Percentiles rank a stretch among this genome's conserved stretches.
Evolutionary conservation across 2,797 vertebrate genomes (phyloP).

Genomic region (Cyclura pinguis): DNA sequence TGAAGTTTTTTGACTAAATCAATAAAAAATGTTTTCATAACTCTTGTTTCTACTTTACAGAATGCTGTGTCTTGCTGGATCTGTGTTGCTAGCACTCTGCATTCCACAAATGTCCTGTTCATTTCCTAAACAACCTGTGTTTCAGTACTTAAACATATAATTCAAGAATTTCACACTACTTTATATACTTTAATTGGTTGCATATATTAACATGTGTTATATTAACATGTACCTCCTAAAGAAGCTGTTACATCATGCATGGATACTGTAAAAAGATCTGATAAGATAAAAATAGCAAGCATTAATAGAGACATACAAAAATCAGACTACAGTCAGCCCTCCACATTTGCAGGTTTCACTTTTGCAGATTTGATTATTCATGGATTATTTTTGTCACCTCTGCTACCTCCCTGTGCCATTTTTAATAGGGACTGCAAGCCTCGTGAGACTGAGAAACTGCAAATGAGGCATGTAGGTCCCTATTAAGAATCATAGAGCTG

Average conservation of each 20-base stretch:
- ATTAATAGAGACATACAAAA: conserved; percentile 87
- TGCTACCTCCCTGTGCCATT: no score
- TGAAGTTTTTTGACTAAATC: conserved; percentile 71
- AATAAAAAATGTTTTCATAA: conserved; percentile 70
- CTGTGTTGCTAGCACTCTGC: conserved; percentile 70
- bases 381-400: no score
- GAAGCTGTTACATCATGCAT: conserved; percentile 89
- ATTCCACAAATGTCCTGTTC: conserved; percentile 76
- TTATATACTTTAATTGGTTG: conserved; percentile 88
- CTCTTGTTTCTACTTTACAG: conserved; percentile 79
- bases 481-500: no score
- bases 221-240: conserved; percentile 70
- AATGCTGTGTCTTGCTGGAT: conserved; percentile 78
- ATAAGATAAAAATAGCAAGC: conserved; percentile 93
- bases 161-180: conserved; percentile 84
- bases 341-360: no score
- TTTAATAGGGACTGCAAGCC: no score
- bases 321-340: no score
- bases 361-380: no score
- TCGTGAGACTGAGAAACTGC: no score
- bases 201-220: conserved; percentile 82
- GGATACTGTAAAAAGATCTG: conserved; percentile 92
- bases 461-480: no score
- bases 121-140: conserved; percentile 77
- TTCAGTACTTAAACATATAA: conserved; percentile 80